These are phyloP conservation scores for Drosophila setifemur DNA, from an alignment of 1,140 invertebrate genomes.

Conservation along the genomic window DNA sequence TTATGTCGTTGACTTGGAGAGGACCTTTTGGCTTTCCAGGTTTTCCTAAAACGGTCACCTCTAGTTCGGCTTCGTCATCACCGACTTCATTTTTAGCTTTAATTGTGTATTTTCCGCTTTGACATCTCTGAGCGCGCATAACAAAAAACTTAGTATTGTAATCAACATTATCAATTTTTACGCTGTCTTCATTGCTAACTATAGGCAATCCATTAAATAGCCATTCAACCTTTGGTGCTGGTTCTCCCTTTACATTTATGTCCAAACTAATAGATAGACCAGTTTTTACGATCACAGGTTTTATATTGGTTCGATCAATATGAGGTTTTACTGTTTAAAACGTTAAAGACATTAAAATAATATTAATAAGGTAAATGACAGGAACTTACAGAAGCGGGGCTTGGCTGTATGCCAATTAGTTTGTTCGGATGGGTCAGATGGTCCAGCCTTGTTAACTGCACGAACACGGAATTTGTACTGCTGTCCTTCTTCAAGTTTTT, in stretches of 20 bases:
- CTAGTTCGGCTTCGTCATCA: conserved; percentile 95
- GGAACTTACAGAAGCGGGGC: conserved; percentile 91
- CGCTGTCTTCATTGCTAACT: conserved; percentile 87
- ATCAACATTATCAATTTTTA: conserved; percentile 92
- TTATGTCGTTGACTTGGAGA: conserved; percentile 93
- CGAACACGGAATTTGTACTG: conserved; percentile 97
- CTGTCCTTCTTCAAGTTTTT: conserved; percentile 95
- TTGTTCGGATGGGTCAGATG: conserved; percentile 96
- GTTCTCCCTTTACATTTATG: conserved; percentile 96
- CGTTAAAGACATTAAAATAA: conserved; percentile 49
- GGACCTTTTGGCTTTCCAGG: conserved; percentile 93
- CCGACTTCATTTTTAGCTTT: conserved; percentile 96
- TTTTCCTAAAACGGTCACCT: conserved; percentile 93
- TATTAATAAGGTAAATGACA: background rate
- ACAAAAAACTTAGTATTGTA: conserved; percentile 96
- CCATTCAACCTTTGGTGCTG: conserved; percentile 95
- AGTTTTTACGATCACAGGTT: conserved; percentile 92
- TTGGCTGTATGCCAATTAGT: conserved; percentile 98
- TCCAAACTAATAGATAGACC: conserved; percentile 95
- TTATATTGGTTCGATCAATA: conserved; percentile 95
- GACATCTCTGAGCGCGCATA: conserved; percentile 89
- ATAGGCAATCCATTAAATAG: conserved; percentile 90
- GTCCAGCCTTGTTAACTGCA: conserved; percentile 97
- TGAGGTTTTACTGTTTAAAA: conserved; percentile 91
- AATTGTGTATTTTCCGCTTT: conserved; percentile 96